These are phyloP conservation scores for Gambusia yucatana DNA, from an alignment of 2,797 vertebrate genomes.

Conservation along the genomic window DNA sequence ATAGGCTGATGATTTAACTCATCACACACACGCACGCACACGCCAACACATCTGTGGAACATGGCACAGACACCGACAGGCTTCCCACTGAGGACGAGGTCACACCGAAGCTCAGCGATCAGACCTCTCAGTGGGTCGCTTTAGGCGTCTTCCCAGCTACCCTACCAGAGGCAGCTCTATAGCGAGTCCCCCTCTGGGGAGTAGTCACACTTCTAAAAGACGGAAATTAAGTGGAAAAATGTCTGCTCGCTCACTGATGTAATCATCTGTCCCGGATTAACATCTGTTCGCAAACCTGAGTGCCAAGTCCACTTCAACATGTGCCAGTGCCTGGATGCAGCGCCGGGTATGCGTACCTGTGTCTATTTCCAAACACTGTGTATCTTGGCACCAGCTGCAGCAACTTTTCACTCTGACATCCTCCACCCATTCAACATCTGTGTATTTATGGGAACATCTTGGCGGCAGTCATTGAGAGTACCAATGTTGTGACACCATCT, in stretches of 20 bases:
- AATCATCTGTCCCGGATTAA: conserved; percentile 89
- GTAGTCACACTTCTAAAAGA: conserved; percentile 84
- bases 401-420: conserved; percentile 83
- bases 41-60: conserved; percentile 47
- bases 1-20: conserved; percentile 43
- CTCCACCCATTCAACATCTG: conserved; percentile 83
- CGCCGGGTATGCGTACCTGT: conserved; percentile 77
- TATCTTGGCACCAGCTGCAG: conserved; percentile 79
- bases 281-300: conserved; percentile 80
- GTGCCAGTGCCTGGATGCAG: conserved; percentile 78
- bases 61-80: conserved; percentile 45
- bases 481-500: conserved; percentile 67
- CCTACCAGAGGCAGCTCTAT: conserved; percentile 63
- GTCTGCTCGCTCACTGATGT: conserved; percentile 85
- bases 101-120: conserved; percentile 63
- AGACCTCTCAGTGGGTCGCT: conserved; percentile 63
- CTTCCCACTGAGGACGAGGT: conserved; percentile 65
- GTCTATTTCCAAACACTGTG: conserved; percentile 79
- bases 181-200: conserved; percentile 70
- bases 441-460: conserved; percentile 81
- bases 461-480: conserved; percentile 73
- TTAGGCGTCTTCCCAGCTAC: conserved; percentile 70
- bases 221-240: conserved; percentile 86
- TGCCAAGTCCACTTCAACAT: conserved; percentile 82
- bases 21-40: conserved; percentile 2